phyloP scores from a whole-genome alignment of 2,797 vertebrate genomes.

The Eulemur mongoz region DNA sequence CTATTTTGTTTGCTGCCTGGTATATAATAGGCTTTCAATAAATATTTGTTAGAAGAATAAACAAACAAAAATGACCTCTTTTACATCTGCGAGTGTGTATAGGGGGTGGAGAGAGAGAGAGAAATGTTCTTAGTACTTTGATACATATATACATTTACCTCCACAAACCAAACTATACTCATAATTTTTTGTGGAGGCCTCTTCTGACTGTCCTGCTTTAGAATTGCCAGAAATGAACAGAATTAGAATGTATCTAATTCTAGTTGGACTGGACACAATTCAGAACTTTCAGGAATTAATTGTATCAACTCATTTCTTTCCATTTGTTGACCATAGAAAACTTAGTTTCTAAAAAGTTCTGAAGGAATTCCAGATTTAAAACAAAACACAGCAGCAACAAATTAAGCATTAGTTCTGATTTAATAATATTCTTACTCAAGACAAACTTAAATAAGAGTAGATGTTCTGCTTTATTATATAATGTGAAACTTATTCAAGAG shows the following conservation, averaged over 20 bases:
- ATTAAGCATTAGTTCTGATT: background rate
- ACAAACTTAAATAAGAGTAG: background rate
- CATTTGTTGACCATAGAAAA: background rate
- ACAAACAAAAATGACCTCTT: background rate
- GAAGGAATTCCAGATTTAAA: conserved; percentile 1
- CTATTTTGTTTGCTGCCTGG: background rate
- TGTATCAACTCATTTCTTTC: background rate
- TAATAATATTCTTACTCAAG: background rate
- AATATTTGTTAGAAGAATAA: conserved; percentile 20
- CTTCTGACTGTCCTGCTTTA: background rate
- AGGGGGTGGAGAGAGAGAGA: background rate
- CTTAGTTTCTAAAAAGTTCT: background rate
- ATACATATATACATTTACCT: background rate
- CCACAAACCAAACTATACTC: background rate
- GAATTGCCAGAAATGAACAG: background rate
- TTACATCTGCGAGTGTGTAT: background rate
- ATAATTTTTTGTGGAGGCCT: background rate
- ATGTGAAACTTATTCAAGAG: background rate
- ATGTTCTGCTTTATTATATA: background rate
- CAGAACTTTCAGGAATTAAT: background rate
- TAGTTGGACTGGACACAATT: background rate
- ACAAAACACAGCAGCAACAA: background rate
- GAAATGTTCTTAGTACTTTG: background rate
- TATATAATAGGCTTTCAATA: background rate
- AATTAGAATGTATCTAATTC: background rate